Base-by-base conservation (phyloP, 2,113 vertebrate species). In the Ceratotherium simum region DNA sequence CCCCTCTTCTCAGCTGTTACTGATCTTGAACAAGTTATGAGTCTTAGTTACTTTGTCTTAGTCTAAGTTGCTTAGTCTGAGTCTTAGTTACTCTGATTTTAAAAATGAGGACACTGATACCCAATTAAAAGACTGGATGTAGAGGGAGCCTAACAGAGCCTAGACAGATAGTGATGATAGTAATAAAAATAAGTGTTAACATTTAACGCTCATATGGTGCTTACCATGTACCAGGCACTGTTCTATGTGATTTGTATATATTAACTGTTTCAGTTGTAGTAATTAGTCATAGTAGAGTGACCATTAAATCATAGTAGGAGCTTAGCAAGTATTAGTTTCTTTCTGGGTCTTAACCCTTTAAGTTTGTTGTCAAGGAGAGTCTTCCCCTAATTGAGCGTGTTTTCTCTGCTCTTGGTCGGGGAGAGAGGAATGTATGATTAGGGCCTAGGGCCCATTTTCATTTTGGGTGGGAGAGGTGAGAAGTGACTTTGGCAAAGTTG, bases 31-130 rank as follows among this genome's bases (percentile, higher is more conserved):
- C 23, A 79, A 82, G 27, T 20, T 51, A 42, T 54, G 39, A 64
- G 82, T 89, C 39, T 48, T 33, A 33, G 14, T 84, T 17, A 16
- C 51, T 54, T 54, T 54, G 51, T 60, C 36, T 17, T 11, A 16
- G 3, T 39, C 39, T 46, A 33, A 69, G 84, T 39, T 64, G 12
- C 36, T 17, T 11, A 16, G 3, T 39, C 39, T 46, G 39, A 69
- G 84, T 87, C 56, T 60, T 36, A n/a, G 23, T 90, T 21, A 65
- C 25, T 96, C 72, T 65, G 62, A 42, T 16, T 91, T 96, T 84
- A 29, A 65, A 70, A 92, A 17, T 60, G 67, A 69, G 6, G 56
- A 54, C 16, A 23, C 23, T 36, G 51, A 36, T 60, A 42, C 36
- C 39, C 69, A 72, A 3, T 62, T 67, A 60, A 88, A 87, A 78